These are phyloP conservation scores for Monopis laevigella DNA, from an alignment of 2,888 invertebrate genomes.

Conservation along the genomic window DNA sequence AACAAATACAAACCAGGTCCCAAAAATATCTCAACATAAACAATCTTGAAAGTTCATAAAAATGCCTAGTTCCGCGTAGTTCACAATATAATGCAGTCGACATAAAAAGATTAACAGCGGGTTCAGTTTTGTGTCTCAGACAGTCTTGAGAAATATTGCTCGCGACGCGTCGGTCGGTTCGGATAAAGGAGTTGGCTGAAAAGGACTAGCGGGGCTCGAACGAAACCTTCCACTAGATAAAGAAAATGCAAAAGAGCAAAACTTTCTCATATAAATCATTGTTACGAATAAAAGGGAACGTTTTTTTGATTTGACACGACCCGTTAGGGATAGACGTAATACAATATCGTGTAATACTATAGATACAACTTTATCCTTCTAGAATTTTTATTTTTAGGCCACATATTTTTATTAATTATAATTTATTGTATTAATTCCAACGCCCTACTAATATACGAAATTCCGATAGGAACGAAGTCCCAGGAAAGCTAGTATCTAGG, in stretches of 20 bases:
- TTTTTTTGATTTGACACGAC: slow-evolving; percentile 23
- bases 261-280: slow-evolving; percentile 34
- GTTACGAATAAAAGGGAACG: slow-evolving; percentile 26
- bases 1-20: too few species aligned
- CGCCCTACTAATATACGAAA: too few species aligned
- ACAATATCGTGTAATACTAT: too few species aligned
- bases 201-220: slow-evolving; percentile 10
- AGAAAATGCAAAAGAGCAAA: slow-evolving; percentile 29
- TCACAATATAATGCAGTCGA: slow-evolving; percentile 45
- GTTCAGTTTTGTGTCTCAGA: slow-evolving; percentile 38
- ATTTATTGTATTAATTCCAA: too few species aligned
- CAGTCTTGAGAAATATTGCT: slow-evolving; percentile 45
- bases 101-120: slow-evolving; percentile 49
- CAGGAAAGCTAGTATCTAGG: too few species aligned
- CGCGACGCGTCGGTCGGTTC: slow-evolving; percentile 9
- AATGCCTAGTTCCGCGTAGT: slow-evolving; percentile 19
- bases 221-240: slow-evolving; percentile 16
- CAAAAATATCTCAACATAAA: too few species aligned
- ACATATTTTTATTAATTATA: too few species aligned
- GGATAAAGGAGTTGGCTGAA: slow-evolving; percentile 12
- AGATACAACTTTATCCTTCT: too few species aligned
- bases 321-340: too few species aligned
- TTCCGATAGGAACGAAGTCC: too few species aligned
- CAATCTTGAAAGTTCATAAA: background rate
- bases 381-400: too few species aligned